Evolutionary conservation across 2,113 vertebrate genomes (phyloP), one percentile per base, ranked within the genome.

Genomic region (Malurus melanocephalus): DNA sequence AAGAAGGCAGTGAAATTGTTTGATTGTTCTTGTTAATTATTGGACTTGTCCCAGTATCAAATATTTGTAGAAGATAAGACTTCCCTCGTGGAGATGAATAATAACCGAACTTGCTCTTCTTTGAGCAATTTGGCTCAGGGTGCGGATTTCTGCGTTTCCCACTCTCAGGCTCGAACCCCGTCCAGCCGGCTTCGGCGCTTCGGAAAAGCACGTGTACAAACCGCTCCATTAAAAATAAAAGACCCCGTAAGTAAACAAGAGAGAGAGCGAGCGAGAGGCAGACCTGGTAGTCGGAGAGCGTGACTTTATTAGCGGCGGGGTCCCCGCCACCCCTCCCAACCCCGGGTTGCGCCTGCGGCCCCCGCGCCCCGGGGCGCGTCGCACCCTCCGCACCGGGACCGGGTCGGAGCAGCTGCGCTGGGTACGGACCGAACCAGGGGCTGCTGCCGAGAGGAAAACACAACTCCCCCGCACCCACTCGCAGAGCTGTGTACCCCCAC

Each of bases 11-110:
- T 43, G 93, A 94, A 95, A 93, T 96, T 95, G 95, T 95, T 95
- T 97, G 96, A 96, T 95, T 97, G 95, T 95, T 97, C 96, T 87
- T 93, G 92, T 95, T 97, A 97, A 97, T 97, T 96, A 96, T 74
- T 93, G 94, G 96, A 90, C 95, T 96, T 76, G 85, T 94, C 93
- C 55, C 89, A 94, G 92, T 91, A 93, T 95, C 96, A 97, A 96
- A 96, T 97, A 97, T 97, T 97, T 97, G 96, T 87, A 79, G 94
- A 95, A 97, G 92, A 96, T 95, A 95, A 96, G 94, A 88, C 87
- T 95, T 96, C 94, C 80, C 91, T 97, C 88, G 89, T 91, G 87
- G 94, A 95, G 96, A 95, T 96, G 95, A 93, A 95, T 96, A 96
- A 96, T 95, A 96, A 95, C 93, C 61, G 23, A 85, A 93, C 88